These are phyloP conservation scores for Merodon equestris DNA, from an alignment of 2,888 invertebrate species.

Conservation along the genomic window DNA sequence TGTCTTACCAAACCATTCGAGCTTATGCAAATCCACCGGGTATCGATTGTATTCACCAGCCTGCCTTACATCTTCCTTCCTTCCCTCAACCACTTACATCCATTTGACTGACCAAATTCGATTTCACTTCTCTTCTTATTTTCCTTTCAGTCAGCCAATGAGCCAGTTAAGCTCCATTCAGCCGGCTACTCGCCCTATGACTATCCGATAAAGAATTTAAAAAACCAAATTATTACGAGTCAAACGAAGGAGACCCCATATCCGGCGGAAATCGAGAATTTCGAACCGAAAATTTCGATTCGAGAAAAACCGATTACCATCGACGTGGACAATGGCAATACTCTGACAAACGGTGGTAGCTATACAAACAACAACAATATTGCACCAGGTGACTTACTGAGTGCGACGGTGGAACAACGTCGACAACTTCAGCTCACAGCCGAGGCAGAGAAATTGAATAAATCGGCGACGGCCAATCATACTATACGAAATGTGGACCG, in stretches of 20 bases:
- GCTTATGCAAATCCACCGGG: neutral
- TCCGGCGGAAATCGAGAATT: slow-evolving; percentile 68
- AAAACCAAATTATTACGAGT: slow-evolving; percentile 74
- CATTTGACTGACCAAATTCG: slow-evolving; percentile 10
- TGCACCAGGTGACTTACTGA: slow-evolving; percentile 51
- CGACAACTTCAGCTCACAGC: slow-evolving; percentile 71
- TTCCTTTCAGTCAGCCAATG: slow-evolving; percentile 74
- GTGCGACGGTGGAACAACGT: slow-evolving; percentile 52
- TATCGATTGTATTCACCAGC: neutral
- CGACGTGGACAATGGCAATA: slow-evolving; percentile 55
- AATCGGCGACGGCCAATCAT: slow-evolving; percentile 72
- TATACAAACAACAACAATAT: slow-evolving; percentile 20
- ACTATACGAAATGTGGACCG: slow-evolving; percentile 75
- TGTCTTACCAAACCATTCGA: neutral
- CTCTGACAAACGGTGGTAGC: slow-evolving; percentile 27
- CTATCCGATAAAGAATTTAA: slow-evolving; percentile 74
- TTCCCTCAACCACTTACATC: too few species aligned
- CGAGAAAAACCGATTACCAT: slow-evolving; percentile 69
- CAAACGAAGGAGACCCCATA: slow-evolving; percentile 61
- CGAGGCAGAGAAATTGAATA: slow-evolving; percentile 77
- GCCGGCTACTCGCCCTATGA: slow-evolving; percentile 70
- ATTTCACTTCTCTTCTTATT: slow-evolving; percentile 5
- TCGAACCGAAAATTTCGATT: slow-evolving; percentile 69
- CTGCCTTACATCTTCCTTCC: neutral
- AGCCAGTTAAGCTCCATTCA: slow-evolving; percentile 73